A percentile compares a stretch with the other conserved stretches of the same genome.
These are phyloP conservation scores for Scotopteryx bipunctaria DNA, from an alignment of 2,888 invertebrate genomes.

Conservation along the genomic window DNA sequence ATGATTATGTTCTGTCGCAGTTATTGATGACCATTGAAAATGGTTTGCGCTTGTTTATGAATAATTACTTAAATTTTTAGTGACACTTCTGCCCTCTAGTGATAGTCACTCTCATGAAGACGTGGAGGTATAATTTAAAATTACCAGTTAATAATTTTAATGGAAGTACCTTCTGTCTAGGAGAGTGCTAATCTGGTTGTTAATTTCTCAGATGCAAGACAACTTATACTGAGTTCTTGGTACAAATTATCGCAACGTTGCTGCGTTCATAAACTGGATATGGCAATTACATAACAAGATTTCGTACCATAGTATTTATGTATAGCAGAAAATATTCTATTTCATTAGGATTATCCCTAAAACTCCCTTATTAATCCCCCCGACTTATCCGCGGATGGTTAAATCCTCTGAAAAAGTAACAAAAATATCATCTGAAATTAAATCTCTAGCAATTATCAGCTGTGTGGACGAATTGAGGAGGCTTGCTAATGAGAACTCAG, in stretches of 20 bases:
- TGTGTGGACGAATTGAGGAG: slow-evolving; percentile 29
- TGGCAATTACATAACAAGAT: no score
- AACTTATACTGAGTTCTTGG: no score
- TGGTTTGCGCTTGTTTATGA: slow-evolving; percentile 28
- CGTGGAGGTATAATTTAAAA: no score
- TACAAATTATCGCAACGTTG: no score
- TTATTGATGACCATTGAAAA: slow-evolving; percentile 28
- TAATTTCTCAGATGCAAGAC: no score
- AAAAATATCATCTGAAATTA: slow-evolving; percentile 23
- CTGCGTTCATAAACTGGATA: no score
- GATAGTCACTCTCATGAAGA: no score
- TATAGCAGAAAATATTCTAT: slow-evolving; percentile 1
- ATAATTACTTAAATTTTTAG: slow-evolving; percentile 29
- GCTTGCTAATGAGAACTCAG: slow-evolving; percentile 49
- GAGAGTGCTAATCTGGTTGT: no score
- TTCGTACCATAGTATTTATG: no score
- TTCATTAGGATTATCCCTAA: slow-evolving; percentile 9
- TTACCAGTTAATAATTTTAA: no score
- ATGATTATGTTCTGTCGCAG: slow-evolving; percentile 33
- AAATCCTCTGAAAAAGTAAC: slow-evolving; percentile 10
- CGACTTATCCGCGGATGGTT: neutral
- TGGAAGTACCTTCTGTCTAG: no score
- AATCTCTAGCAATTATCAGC: slow-evolving; percentile 25
- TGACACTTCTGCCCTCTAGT: slow-evolving; percentile 26
- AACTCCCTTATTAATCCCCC: neutral